Evolutionary conservation across 2,113 vertebrate genomes (phyloP).

Genomic region (Cololabis saira): DNA sequence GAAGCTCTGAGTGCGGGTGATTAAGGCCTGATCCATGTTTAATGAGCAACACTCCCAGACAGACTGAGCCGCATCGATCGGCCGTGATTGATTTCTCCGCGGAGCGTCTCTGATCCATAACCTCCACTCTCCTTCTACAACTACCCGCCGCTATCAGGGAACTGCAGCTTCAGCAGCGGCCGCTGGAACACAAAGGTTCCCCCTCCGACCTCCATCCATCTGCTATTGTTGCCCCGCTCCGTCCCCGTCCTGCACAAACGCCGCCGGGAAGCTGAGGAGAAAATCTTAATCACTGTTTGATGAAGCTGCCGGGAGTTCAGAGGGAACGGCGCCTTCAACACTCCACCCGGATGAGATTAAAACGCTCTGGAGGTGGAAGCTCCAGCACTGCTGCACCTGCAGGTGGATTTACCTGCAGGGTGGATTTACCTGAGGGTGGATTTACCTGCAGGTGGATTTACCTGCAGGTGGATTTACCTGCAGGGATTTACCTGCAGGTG

Average conservation of each 20-base stretch:
- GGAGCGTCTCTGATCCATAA: conserved; percentile 55
- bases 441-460: no score
- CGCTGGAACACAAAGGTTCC: conserved; percentile 76
- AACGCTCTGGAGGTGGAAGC: no score
- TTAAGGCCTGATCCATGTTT: conserved; percentile 54
- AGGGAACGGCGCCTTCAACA: no score
- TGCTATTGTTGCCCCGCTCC: conserved; percentile 52
- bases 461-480: no score
- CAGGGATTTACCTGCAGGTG: no score
- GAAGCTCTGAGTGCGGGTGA: conserved; percentile 48
- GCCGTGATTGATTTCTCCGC: conserved; percentile 68
- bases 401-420: no score
- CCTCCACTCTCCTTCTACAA: conserved; percentile 52
- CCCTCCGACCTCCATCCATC: conserved; percentile 67
- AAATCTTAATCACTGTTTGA: conserved; percentile 65
- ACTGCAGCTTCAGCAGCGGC: conserved; percentile 43
- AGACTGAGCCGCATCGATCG: conserved; percentile 69
- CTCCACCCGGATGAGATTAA: no score
- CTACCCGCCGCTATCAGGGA: conserved; percentile 25
- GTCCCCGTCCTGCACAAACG: conserved; percentile 38
- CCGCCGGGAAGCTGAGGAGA: conserved; percentile 36
- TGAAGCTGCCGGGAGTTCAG: conserved; percentile 20
- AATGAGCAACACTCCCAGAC: conserved; percentile 65
- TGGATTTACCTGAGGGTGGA: no score
- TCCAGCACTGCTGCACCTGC: no score